A percentile compares a stretch with the other conserved stretches of the same genome.
Conservation (phyloP, 2,113 vertebrate genomes). For the Macquaria australasica region DNA sequence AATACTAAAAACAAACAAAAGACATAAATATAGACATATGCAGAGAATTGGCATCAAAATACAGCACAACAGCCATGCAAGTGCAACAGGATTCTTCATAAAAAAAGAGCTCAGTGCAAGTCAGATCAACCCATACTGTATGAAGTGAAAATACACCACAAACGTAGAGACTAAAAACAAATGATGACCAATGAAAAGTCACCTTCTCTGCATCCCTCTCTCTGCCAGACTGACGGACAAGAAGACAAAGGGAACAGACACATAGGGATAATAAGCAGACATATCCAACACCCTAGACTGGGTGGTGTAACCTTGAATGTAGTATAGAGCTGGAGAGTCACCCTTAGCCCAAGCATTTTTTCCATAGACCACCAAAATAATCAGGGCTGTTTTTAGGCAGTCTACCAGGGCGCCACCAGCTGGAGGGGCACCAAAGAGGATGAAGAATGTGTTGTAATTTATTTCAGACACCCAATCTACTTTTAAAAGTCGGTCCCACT, state of each 20-base stretch:
- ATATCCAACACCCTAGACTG: neutral
- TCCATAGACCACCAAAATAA: neutral
- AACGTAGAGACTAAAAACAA: slow-evolving; percentile 2
- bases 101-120: neutral
- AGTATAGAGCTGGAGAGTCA: neutral
- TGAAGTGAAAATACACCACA: slow-evolving; percentile 6
- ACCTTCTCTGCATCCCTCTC: slow-evolving; percentile 53
- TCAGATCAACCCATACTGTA: neutral
- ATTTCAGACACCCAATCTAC: neutral
- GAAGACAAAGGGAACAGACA: slow-evolving; percentile 48
- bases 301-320: neutral
- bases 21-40: neutral
- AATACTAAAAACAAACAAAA: neutral
- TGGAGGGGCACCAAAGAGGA: neutral
- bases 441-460: too few relatives aligned
- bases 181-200: slow-evolving; percentile 28
- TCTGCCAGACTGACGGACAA: slow-evolving; percentile 57
- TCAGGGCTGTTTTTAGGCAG: neutral
- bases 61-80: slow-evolving; percentile 10
- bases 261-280: slow-evolving; percentile 26
- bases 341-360: neutral
- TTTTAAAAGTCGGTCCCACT: neutral
- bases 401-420: too few relatives aligned
- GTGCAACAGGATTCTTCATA: neutral
- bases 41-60: neutral